Percentiles rank a stretch among this genome's conserved stretches.
Conservation (phyloP, 2,113 vertebrate species). For the Psilopsiagon aymara region DNA sequence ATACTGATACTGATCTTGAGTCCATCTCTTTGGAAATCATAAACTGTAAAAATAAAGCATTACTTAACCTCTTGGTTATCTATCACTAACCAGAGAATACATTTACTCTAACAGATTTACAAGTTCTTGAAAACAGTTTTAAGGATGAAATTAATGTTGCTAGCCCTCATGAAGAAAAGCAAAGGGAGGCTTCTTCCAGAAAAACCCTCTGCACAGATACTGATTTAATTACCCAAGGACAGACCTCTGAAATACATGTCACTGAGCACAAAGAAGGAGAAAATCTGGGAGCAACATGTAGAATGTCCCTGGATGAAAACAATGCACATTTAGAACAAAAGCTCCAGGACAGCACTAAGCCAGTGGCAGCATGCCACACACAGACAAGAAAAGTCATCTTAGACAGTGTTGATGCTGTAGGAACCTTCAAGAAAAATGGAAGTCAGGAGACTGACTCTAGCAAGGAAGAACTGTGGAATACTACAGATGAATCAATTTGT, state of each 20-base stretch:
- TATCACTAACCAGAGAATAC: neutral
- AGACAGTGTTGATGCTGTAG: conserved; percentile 27
- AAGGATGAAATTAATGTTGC: conserved; percentile 50
- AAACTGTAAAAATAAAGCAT: neutral
- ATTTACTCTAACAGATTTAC: conserved; percentile 61
- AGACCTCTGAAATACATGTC: neutral
- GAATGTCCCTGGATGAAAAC: conserved; percentile 21
- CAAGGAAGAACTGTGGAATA: neutral
- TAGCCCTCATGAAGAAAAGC: conserved; percentile 53
- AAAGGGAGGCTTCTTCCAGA: conserved; percentile 72
- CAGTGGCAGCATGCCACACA: neutral
- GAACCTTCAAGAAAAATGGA: conserved; percentile 20
- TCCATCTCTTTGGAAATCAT: neutral
- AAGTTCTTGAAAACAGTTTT: conserved; percentile 53
- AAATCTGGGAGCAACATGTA: conserved; percentile 10
- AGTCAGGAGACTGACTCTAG: neutral
- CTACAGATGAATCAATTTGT: conserved; percentile 21
- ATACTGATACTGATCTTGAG: neutral
- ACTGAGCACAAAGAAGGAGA: conserved; percentile 54
- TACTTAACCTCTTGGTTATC: neutral
- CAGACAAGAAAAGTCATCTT: conserved; percentile 17
- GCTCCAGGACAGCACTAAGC: neutral
- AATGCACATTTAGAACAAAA: conserved; percentile 34
- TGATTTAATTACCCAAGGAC: conserved; percentile 57
- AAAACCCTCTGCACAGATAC: conserved; percentile 53